Percentiles rank a stretch among this genome's conserved stretches.
Conservation (phyloP, 2,888 invertebrate species). For the Halictus quadricinctus region DNA sequence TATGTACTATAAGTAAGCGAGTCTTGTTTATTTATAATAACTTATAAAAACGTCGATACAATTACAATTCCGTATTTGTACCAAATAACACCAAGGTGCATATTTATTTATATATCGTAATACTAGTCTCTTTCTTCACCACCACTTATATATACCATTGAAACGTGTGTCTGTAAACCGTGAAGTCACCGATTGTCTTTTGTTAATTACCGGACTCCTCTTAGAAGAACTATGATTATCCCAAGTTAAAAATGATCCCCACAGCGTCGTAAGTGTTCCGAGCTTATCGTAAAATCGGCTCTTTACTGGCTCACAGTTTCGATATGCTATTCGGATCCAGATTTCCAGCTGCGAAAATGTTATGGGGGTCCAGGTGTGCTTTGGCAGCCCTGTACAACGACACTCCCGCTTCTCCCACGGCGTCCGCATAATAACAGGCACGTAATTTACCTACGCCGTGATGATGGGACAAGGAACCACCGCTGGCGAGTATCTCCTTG, state of each 20-base stretch:
- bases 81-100: constrained; percentile 65
- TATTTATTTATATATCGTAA: constrained; percentile 65
- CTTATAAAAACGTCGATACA: constrained; percentile 78
- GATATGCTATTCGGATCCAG: constrained; percentile 81
- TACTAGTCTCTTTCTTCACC: constrained; percentile 54
- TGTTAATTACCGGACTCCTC: constrained; percentile 42
- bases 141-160: constrained; percentile 43
- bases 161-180: constrained; percentile 39
- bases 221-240: constrained; percentile 19
- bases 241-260: constrained; percentile 22
- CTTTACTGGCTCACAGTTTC: constrained; percentile 58
- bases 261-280: not conserved
- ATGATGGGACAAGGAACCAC: constrained; percentile 97
- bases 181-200: constrained; percentile 48
- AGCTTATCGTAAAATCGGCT: constrained; percentile 27
- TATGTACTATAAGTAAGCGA: constrained; percentile 59
- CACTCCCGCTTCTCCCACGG: constrained; percentile 92
- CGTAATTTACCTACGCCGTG: constrained; percentile 98
- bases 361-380: constrained; percentile 94
- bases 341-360: constrained; percentile 96
- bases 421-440: constrained; percentile 92
- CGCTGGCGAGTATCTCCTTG: constrained; percentile 94
- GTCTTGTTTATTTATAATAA: constrained; percentile 78
- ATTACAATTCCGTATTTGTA: constrained; percentile 77
- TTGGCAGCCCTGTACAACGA: constrained; percentile 92